phyloP scores from a whole-genome alignment of 2,113 vertebrate species.

The Brachypodius melanocephalos region DNA sequence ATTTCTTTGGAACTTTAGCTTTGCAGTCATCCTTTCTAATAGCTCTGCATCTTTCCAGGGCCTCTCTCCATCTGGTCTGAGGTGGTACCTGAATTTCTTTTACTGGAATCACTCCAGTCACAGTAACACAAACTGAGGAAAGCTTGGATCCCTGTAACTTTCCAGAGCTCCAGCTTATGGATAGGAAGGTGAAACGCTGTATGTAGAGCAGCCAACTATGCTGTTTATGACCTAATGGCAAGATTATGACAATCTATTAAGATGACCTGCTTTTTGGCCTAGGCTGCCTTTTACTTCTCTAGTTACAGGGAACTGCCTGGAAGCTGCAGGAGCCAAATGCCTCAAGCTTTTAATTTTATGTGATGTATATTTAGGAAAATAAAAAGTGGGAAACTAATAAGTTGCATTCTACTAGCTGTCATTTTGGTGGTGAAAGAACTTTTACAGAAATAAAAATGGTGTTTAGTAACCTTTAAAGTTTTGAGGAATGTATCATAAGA shows the following conservation, averaged over 20 bases:
- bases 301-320: neutral
- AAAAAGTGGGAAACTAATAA: neutral
- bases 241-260: neutral
- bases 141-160: neutral
- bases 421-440: neutral
- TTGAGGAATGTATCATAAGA: neutral
- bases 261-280: neutral
- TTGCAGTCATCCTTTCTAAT: neutral
- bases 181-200: neutral
- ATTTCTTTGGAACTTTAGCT: neutral
- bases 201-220: neutral
- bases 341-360: neutral
- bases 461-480: neutral
- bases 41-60: neutral
- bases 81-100: neutral
- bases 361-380: neutral
- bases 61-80: neutral
- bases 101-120: neutral
- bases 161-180: neutral
- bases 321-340: neutral
- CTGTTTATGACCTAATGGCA: neutral
- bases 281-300: neutral
- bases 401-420: neutral
- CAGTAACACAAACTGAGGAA: neutral
- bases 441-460: neutral